A percentile compares a stretch with the other conserved stretches of the same genome.
Conservation (phyloP, 2,888 invertebrate genomes). For the Tenthredo distinguenda region DNA sequence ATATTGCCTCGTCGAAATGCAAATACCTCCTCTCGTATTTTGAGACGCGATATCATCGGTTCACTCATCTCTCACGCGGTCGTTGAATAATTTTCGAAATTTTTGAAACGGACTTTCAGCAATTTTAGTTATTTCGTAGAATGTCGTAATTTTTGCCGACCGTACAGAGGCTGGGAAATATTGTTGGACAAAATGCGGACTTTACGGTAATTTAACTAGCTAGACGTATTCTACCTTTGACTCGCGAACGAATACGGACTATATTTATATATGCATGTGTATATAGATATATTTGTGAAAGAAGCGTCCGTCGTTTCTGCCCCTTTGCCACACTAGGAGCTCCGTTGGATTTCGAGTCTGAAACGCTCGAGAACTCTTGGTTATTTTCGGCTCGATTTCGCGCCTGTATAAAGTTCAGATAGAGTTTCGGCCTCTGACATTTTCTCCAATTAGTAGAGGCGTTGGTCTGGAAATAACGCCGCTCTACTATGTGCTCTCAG, state of each 20-base stretch:
- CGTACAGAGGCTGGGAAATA: background rate
- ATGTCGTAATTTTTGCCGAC: background rate
- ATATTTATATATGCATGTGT: background rate
- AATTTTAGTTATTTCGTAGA: background rate
- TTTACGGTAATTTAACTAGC: constrained; percentile 7
- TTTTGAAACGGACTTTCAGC: background rate
- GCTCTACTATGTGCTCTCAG: constrained; percentile 5
- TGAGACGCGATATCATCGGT: background rate
- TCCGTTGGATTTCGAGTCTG: background rate
- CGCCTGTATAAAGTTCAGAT: constrained; percentile 26
- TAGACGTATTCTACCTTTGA: constrained; percentile 7
- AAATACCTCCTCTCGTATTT: background rate
- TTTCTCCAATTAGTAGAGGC: constrained; percentile 23
- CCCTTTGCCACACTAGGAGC: background rate
- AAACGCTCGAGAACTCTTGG: constrained; percentile 16
- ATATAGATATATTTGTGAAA: background rate
- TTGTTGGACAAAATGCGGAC: background rate
- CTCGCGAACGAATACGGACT: background rate
- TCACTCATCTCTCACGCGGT: background rate
- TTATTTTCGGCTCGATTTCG: constrained; percentile 5
- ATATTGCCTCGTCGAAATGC: background rate
- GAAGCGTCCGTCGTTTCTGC: background rate
- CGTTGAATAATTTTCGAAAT: background rate
- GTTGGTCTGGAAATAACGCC: constrained; percentile 27
- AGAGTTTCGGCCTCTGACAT: constrained; percentile 35